Conservation (phyloP, 2,888 invertebrate genomes). For the Tupiocoris notatus region DNA sequence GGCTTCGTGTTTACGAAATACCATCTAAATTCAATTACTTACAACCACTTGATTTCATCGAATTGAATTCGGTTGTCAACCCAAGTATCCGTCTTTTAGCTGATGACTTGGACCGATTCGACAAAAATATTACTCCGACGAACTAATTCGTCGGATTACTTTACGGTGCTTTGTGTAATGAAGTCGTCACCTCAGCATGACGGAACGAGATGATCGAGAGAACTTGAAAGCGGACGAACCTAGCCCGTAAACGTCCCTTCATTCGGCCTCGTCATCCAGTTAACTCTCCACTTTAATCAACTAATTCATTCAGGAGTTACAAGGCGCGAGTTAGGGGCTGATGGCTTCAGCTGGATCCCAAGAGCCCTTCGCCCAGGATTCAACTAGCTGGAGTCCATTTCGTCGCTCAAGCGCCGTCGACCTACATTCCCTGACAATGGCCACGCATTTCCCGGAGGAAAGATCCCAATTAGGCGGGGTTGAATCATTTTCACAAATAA, state of each 20-base stretch:
- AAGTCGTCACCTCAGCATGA: too few species aligned
- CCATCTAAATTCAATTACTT: too few species aligned
- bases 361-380: neutral
- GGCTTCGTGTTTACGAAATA: too few species aligned
- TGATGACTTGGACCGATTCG: too few species aligned
- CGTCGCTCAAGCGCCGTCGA: neutral
- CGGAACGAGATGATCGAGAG: neutral
- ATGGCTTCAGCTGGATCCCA: too few species aligned
- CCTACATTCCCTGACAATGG: neutral
- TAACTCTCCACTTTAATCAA: constrained; percentile 36
- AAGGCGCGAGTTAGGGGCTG: neutral
- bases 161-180: neutral
- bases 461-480: neutral
- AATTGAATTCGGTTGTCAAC: too few species aligned
- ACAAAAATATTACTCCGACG: too few species aligned
- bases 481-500: too few species aligned
- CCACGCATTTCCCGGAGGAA: neutral
- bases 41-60: too few species aligned
- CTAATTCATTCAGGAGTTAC: constrained; percentile 31
- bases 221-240: neutral
- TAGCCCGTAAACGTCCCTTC: constrained; percentile 28
- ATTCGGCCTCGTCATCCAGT: constrained; percentile 22
- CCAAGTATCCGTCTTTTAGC: too few species aligned
- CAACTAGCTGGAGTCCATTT: neutral
- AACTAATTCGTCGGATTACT: too few species aligned